Evolutionary conservation across 2,888 invertebrate species (phyloP).

Genomic region (Pachydiplax longipennis): DNA sequence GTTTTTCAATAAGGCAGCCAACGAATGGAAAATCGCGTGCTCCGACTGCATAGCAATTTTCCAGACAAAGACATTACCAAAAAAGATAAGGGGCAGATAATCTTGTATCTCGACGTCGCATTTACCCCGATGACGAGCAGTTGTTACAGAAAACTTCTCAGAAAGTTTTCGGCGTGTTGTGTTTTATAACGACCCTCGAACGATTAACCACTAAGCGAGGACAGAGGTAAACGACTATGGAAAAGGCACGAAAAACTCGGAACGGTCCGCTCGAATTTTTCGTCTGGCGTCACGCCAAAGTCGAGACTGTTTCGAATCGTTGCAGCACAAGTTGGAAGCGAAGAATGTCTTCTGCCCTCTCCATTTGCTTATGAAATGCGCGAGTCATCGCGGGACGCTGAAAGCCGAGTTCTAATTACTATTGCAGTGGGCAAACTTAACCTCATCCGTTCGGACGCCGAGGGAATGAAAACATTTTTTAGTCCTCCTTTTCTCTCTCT

Average conservation of each 20-base stretch:
- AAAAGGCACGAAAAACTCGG: not conserved
- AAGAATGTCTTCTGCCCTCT: not conserved
- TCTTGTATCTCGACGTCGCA: not conserved
- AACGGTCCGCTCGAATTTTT: not conserved
- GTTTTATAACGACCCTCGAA: not conserved
- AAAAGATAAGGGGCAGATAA: not conserved
- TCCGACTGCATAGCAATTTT: slow-evolving; percentile 10
- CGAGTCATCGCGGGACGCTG: not conserved
- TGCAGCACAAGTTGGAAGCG: no score
- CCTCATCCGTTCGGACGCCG: not conserved
- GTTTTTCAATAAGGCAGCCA: not conserved
- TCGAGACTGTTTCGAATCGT: no score
- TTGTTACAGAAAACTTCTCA: not conserved
- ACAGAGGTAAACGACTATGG: not conserved
- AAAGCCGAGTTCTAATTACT: not conserved
- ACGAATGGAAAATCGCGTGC: not conserved
- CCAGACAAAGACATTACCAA: not conserved
- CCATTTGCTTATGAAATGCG: not conserved
- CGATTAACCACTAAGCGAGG: not conserved
- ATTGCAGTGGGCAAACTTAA: not conserved
- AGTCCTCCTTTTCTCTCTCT: not conserved
- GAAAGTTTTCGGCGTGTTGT: not conserved
- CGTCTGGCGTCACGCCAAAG: no score
- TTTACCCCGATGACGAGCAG: not conserved
- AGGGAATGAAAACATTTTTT: not conserved